phyloP scores from a whole-genome alignment of 2,888 invertebrate genomes.

The Steinernema carpocapsae region DNA sequence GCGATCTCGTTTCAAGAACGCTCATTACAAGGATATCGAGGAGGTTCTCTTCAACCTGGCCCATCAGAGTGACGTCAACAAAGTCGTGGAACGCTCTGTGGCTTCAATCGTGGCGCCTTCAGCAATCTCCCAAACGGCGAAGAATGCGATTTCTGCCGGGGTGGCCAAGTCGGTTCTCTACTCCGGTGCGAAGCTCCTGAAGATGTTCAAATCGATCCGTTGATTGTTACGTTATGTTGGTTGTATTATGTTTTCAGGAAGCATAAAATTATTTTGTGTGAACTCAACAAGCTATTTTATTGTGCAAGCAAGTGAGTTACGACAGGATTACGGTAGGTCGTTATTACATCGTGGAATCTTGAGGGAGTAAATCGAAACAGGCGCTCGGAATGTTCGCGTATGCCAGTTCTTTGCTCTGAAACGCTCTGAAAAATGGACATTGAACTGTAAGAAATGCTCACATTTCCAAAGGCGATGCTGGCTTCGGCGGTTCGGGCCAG shows the following conservation, averaged over 20 bases:
- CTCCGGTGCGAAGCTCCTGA: conserved; percentile 57
- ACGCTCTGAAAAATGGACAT: too few species aligned
- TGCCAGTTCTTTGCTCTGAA: background rate
- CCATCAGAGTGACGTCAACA: conserved; percentile 63
- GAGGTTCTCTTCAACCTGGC: conserved; percentile 64
- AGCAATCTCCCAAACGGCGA: conserved; percentile 59
- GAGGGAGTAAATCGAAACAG: background rate
- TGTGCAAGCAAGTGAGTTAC: too few species aligned
- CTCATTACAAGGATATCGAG: conserved; percentile 38
- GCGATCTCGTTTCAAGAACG: conserved; percentile 19
- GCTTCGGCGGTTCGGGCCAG: background rate
- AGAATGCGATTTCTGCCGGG: conserved; percentile 63
- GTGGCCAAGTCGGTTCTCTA: conserved; percentile 55
- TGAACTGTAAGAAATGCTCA: background rate
- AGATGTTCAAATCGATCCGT: conserved; percentile 49
- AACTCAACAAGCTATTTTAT: too few species aligned
- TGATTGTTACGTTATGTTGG: conserved; percentile 34
- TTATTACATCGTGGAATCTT: background rate
- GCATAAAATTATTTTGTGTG: conserved; percentile 2
- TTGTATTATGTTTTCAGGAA: background rate
- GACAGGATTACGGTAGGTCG: background rate
- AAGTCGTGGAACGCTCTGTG: conserved; percentile 52
- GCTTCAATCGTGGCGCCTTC: conserved; percentile 55
- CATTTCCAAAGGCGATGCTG: background rate
- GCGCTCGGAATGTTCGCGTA: conserved; percentile 2